Evolutionary conservation across 2,888 invertebrate species (phyloP), one percentile per base, ranked within the genome.

Genomic region (Sesia bembeciformis): DNA sequence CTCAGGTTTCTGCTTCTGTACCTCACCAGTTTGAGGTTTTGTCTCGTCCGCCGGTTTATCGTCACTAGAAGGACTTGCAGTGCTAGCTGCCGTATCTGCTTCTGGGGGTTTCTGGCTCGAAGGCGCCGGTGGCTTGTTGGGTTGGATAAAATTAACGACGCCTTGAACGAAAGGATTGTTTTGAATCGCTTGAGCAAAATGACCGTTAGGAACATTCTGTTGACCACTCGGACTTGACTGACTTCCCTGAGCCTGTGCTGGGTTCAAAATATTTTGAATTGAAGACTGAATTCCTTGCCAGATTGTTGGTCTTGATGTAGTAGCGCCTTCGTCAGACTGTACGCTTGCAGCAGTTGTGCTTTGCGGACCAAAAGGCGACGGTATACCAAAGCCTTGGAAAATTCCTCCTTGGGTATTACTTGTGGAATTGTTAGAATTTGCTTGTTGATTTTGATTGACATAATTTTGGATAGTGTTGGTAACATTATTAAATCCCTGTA

Each of bases 181-280:
- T 58, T 72, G 70, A 40, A 81, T 61, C 4, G 76, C 71, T 57
- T 77, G 70, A 6, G 68, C 63, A 41, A 80, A 70, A 0, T 81
- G 81, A 0, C 73, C 66, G 4, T 59, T 66, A 52, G 38, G 38
- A 50, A 50, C 5, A 7, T 39, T 23, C 4, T 3, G 46, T 46
- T 46, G 46, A 38, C 50, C 5, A 39, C 23, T 39, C 4, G 50
- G 50, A 38, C 39, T 38, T 6, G 50, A 7, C 40, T 57, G 59
- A 6, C 58, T 61, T 5, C 51, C 55, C 51, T 61, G 59, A 52
- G 39, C 42, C 52, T 52, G 59, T 41, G 52, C 56, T 8, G 57
- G 59, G n/a, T 50, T 56, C 40, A 64, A 58, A 41, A 74, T 60
- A 49, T 62, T 67, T 56, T 63, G 66, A 5, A 69, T 42, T 2